Evolutionary conservation across 2,797 vertebrate genomes (phyloP).

Genomic region (Botia kubotai): DNA sequence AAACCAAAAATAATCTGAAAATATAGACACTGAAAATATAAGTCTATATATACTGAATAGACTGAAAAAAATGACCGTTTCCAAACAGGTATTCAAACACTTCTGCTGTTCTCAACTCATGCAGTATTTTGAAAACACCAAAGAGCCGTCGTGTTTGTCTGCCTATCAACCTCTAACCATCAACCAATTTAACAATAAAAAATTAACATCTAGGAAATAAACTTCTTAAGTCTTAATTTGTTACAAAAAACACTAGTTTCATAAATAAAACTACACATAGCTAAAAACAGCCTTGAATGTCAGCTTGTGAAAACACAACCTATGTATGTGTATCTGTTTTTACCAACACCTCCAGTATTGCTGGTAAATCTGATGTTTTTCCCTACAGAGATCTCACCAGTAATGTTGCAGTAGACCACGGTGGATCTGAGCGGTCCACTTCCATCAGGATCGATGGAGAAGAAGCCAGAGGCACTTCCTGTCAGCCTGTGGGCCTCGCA

Average conservation of each 20-base stretch:
- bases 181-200: no score
- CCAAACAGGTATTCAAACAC: not conserved
- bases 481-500: slow-evolving; percentile 80
- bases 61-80: not conserved
- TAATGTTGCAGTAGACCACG: slow-evolving; percentile 81
- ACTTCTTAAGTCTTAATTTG: no score
- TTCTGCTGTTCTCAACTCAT: not conserved
- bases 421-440: slow-evolving; percentile 77
- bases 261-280: no score
- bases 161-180: no score
- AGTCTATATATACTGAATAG: no score
- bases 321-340: not conserved
- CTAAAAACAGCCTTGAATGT: no score
- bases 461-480: slow-evolving; percentile 75
- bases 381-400: slow-evolving; percentile 66
- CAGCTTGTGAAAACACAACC: not conserved
- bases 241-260: no score
- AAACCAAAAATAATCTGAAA: not conserved
- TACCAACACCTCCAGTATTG: slow-evolving; percentile 4
- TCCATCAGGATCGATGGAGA: slow-evolving; percentile 78
- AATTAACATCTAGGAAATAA: no score
- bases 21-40: no score
- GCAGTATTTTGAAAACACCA: not conserved
- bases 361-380: not conserved
- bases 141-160: not conserved